Conservation (phyloP, 2,113 vertebrate species). For the Eulacestoma nigropectus region DNA sequence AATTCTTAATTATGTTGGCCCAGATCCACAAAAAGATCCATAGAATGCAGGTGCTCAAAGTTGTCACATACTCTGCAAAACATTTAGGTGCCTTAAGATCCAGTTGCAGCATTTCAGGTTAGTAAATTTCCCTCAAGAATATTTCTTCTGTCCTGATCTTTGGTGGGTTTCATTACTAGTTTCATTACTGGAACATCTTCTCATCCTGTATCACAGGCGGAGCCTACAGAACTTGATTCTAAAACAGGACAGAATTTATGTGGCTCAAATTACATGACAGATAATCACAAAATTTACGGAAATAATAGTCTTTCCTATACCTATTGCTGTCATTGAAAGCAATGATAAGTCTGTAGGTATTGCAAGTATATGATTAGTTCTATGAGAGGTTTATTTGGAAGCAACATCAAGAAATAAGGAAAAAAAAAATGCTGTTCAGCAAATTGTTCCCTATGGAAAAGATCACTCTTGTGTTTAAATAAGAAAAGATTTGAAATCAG, state of each 20-base stretch:
- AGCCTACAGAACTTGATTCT: not conserved
- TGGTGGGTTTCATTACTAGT: not conserved
- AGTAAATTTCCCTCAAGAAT: not conserved
- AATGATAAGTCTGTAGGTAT: not conserved
- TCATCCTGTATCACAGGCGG: not conserved
- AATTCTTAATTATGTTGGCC: constrained; percentile 13
- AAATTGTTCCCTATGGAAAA: not conserved
- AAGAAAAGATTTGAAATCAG: not conserved
- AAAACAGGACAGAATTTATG: not conserved
- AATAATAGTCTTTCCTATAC: not conserved
- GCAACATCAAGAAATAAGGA: not conserved
- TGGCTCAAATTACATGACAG: not conserved
- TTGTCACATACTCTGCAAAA: not conserved
- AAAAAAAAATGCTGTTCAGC: not conserved
- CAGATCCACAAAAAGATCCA: not conserved
- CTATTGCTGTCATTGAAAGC: not conserved
- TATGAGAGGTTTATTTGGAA: not conserved
- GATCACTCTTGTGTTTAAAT: not conserved
- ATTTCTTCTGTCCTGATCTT: not conserved
- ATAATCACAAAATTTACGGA: not conserved
- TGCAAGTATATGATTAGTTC: not conserved
- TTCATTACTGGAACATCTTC: not conserved
- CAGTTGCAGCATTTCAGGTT: not conserved
- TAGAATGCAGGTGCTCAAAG: not conserved
- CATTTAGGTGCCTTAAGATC: not conserved